phyloP scores from a whole-genome alignment of 1,140 invertebrate genomes.

The Medauroidea extradentata region DNA sequence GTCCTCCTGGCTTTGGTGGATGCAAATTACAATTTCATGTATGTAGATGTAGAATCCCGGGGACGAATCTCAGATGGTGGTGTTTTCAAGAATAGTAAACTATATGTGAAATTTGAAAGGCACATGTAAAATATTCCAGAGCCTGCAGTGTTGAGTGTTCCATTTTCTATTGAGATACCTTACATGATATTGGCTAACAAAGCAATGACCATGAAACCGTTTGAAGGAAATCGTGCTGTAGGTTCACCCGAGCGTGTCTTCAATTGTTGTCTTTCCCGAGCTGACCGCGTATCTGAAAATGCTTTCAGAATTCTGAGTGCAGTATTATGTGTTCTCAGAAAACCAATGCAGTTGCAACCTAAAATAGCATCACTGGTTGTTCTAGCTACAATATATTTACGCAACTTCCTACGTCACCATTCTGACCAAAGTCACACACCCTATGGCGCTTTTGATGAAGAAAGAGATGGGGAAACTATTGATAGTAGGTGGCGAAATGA shows the following conservation, averaged over 20 bases:
- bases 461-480: too few relatives aligned
- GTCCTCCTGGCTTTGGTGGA: constrained; percentile 33
- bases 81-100: constrained; percentile 17
- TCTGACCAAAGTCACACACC: too few relatives aligned
- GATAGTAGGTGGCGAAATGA: too few relatives aligned
- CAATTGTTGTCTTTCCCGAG: background rate
- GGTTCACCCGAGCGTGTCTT: background rate
- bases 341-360: background rate
- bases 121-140: background rate
- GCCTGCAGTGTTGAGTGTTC: background rate
- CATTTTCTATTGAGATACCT: background rate
- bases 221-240: background rate
- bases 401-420: background rate
- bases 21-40: constrained; percentile 29
- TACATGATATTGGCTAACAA: background rate
- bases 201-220: background rate
- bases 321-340: background rate
- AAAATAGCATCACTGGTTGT: background rate
- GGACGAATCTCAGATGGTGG: constrained; percentile 29
- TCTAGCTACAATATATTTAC: constrained; percentile 3
- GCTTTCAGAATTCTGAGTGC: background rate
- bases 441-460: too few relatives aligned
- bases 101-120: background rate
- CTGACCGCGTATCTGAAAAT: background rate
- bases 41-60: constrained; percentile 26